Conservation (phyloP, 2,888 invertebrate genomes). For the Tipula vernalis region DNA sequence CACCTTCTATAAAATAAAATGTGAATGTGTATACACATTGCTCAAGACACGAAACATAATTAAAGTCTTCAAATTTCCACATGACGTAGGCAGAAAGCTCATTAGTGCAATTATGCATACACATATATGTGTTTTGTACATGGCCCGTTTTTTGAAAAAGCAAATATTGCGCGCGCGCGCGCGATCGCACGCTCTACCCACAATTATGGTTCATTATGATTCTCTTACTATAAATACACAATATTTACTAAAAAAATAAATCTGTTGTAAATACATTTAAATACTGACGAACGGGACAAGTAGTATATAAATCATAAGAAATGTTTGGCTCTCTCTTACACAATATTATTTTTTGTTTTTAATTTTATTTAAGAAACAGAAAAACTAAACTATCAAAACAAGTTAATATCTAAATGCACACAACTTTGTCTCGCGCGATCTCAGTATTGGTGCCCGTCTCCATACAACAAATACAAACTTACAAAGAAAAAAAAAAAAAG, state of each 20-base stretch:
- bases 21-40: neutral
- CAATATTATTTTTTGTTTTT: neutral
- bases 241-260: neutral
- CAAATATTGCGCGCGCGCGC: neutral
- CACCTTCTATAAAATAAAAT: neutral
- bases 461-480: neutral
- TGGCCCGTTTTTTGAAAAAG: neutral
- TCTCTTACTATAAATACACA: neutral
- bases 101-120: neutral
- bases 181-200: neutral
- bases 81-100: neutral
- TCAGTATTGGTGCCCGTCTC: neutral
- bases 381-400: neutral
- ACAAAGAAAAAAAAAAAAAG: neutral
- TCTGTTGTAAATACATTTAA: neutral
- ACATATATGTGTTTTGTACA: neutral
- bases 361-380: neutral
- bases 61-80: neutral
- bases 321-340: neutral
- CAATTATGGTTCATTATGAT: neutral
- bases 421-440: neutral
- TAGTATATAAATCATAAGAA: neutral
- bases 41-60: neutral
- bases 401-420: neutral
- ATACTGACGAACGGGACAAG: neutral